Conservation (phyloP, 2,113 vertebrate genomes). For the Plestiodon gilberti region DNA sequence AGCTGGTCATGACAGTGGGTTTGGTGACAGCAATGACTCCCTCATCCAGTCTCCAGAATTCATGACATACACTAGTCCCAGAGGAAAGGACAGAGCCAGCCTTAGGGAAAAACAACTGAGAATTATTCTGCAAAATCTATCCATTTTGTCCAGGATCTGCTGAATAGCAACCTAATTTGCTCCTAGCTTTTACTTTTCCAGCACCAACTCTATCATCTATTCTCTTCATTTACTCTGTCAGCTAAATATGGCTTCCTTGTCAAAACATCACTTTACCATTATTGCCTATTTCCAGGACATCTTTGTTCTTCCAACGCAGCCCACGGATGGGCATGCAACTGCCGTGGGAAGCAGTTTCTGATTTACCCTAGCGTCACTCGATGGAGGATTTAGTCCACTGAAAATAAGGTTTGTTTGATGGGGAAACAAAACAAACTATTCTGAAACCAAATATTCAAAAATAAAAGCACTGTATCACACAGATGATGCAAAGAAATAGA, state of each 20-base stretch:
- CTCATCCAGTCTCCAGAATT: not conserved
- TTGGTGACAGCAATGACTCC: not conserved
- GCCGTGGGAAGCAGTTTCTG: not conserved
- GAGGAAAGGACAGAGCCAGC: not conserved
- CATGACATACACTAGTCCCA: constrained; percentile 3
- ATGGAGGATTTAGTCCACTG: not conserved
- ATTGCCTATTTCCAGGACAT: constrained; percentile 46
- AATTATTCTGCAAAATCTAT: constrained; percentile 43
- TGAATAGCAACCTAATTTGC: constrained; percentile 25
- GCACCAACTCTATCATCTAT: constrained; percentile 52
- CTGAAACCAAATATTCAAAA: not conserved
- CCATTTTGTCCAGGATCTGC: constrained; percentile 13
- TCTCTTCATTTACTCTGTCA: constrained; percentile 51
- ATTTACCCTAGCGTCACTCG: not conserved
- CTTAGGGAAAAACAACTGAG: constrained; percentile 6
- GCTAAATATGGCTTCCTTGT: constrained; percentile 45
- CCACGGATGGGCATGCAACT: constrained; percentile 8
- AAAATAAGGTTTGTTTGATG: not conserved
- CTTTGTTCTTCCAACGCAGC: constrained; percentile 37
- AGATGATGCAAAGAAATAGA: not conserved
- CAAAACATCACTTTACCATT: constrained; percentile 69
- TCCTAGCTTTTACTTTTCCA: constrained; percentile 57
- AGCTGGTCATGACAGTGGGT: not conserved
- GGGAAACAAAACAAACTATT: not conserved
- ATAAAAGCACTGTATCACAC: not conserved